These are phyloP conservation scores for Poliocrania exsul DNA, from an alignment of 2,797 vertebrate species.

Conservation along the genomic window DNA sequence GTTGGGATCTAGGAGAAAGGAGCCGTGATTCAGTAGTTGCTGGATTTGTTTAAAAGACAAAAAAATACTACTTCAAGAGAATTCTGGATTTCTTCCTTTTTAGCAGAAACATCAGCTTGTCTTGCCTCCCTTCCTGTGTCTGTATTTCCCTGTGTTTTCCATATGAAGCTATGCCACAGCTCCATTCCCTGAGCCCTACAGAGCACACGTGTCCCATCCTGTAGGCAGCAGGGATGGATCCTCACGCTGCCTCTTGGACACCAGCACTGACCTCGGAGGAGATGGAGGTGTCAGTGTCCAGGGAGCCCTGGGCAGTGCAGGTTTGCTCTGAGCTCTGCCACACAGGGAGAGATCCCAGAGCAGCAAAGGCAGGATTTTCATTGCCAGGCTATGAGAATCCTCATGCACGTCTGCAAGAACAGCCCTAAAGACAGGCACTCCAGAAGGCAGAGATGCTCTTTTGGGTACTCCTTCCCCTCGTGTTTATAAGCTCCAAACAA, in stretches of 20 bases:
- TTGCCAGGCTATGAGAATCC: not conserved
- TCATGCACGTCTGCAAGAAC: not conserved
- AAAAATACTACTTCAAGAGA: not conserved
- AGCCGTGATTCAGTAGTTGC: not conserved
- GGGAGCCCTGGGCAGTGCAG: not conserved
- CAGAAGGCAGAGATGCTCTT: not conserved
- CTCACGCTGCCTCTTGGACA: not conserved
- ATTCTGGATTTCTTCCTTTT: not conserved
- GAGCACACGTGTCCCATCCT: not conserved
- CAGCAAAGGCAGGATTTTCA: not conserved
- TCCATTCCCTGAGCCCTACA: fast-evolving
- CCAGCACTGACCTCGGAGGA: not conserved
- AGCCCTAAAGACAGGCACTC: not conserved
- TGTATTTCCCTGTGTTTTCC: not conserved
- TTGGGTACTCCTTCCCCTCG: not conserved
- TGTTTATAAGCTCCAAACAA: not conserved
- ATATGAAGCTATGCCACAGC: fast-evolving
- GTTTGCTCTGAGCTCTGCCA: not conserved
- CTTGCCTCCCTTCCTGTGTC: not conserved
- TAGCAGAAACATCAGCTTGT: not conserved
- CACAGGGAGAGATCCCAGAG: fast-evolving
- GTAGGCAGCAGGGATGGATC: not conserved
- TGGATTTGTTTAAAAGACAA: not conserved
- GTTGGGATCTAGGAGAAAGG: not conserved
- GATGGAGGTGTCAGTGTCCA: not conserved